phyloP scores from a whole-genome alignment of 2,113 vertebrate genomes.

The Cervus canadensis region DNA sequence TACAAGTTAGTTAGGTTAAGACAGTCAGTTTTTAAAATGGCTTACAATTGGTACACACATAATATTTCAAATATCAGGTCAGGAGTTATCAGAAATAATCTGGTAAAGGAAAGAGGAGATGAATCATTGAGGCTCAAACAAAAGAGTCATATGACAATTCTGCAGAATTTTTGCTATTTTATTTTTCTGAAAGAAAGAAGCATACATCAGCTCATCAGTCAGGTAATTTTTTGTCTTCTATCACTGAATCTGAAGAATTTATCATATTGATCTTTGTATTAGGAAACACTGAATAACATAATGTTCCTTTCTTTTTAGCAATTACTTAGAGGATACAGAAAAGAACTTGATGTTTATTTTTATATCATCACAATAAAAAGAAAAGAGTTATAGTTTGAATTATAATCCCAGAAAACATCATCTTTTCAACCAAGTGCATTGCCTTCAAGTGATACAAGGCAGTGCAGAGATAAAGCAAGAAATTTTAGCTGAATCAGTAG shows the following conservation, averaged over 20 bases:
- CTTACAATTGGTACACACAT: neutral
- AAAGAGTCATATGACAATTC: neutral
- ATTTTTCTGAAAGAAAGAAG: neutral
- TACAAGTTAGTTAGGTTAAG: neutral
- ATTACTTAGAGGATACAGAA: neutral
- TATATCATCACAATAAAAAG: neutral
- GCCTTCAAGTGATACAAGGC: neutral
- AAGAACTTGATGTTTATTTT: neutral
- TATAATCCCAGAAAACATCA: neutral
- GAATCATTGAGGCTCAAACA: neutral
- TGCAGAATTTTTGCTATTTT: neutral
- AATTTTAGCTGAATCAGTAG: neutral
- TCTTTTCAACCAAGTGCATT: neutral
- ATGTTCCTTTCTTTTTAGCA: neutral
- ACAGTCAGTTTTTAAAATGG: neutral
- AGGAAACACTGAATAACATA: neutral
- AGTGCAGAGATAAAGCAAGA: neutral
- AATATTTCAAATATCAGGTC: neutral
- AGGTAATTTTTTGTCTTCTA: neutral
- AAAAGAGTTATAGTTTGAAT: neutral
- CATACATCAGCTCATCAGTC: neutral
- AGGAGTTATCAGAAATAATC: neutral
- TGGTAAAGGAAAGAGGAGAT: neutral
- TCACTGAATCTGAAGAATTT: neutral
- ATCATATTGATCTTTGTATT: neutral